Percentiles rank a stretch among this genome's conserved stretches.
Evolutionary conservation across 2,113 vertebrate genomes (phyloP).

Genomic region (Nesogale talazaci): DNA sequence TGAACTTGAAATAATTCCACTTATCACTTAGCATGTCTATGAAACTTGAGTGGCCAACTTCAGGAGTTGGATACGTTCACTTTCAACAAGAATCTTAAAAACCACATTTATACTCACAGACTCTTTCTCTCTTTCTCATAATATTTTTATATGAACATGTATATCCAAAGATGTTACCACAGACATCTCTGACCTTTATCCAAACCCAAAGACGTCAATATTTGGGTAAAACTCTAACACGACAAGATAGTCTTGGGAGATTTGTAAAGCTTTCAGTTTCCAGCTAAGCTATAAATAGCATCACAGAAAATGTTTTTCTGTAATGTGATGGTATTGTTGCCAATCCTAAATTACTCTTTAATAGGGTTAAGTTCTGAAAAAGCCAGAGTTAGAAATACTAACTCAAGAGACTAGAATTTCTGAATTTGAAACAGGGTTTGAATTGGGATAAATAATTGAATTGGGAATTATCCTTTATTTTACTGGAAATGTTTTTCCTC

Average conservation of each 20-base stretch:
- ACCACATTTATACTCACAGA: neutral
- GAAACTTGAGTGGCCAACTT: neutral
- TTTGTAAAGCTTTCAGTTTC: conserved; percentile 56
- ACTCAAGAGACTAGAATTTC: conserved; percentile 30
- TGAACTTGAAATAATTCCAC: neutral
- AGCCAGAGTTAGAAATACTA: neutral
- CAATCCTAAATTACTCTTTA: neutral
- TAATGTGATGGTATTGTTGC: neutral
- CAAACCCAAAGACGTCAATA: conserved; percentile 44
- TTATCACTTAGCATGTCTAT: neutral
- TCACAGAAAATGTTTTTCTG: conserved; percentile 18
- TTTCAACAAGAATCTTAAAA: neutral
- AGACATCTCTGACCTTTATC: conserved; percentile 39
- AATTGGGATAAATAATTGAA: neutral
- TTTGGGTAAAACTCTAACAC: conserved; percentile 12
- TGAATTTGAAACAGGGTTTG: conserved; percentile 41
- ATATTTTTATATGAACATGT: conserved; percentile 58
- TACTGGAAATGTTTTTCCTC: conserved; percentile 37
- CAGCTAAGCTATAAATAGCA: conserved; percentile 40
- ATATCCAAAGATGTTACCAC: neutral
- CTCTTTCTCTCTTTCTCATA: conserved; percentile 30
- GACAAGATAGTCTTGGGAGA: conserved; percentile 25
- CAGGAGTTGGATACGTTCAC: neutral
- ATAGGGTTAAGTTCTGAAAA: conserved; percentile 1
- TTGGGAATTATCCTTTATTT: conserved; percentile 57